These are phyloP conservation scores for Creontiades dilutus DNA, from an alignment of 2,888 invertebrate species.

Conservation along the genomic window DNA sequence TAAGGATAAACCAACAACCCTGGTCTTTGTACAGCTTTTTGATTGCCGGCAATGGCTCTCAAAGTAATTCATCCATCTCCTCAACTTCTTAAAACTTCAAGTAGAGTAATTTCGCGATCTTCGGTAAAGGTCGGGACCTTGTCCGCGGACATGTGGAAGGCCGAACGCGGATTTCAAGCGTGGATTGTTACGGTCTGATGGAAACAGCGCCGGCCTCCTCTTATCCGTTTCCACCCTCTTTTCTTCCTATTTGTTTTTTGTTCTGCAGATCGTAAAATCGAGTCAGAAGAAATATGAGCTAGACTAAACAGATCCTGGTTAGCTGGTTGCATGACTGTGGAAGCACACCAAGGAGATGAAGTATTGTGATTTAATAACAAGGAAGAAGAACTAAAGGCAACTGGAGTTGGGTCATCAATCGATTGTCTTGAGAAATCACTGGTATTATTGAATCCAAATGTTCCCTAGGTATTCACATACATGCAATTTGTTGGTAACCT, in stretches of 20 bases:
- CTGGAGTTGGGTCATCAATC: too few relatives aligned
- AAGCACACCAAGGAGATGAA: too few relatives aligned
- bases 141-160: conserved; percentile 68
- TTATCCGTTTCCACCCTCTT: conserved; percentile 29
- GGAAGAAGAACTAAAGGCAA: too few relatives aligned
- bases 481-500: too few relatives aligned
- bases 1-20: background rate
- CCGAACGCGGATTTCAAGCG: conserved; percentile 65
- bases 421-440: too few relatives aligned
- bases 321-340: too few relatives aligned
- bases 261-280: background rate
- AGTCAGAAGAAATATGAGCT: background rate
- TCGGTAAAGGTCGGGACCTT: conserved; percentile 57
- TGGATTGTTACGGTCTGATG: conserved; percentile 57
- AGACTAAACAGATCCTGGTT: too few relatives aligned
- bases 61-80: conserved; percentile 19
- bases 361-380: too few relatives aligned
- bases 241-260: conserved; percentile 1
- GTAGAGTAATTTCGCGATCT: conserved; percentile 50
- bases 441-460: too few relatives aligned
- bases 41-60: conserved; percentile 4
- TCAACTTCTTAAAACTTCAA: background rate
- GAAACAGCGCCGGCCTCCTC: conserved; percentile 31
- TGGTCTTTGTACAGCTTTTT: background rate
- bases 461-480: too few relatives aligned